Evolutionary conservation across 1,140 invertebrate species (phyloP).

Genomic region (Acromyrmex heyeri): DNA sequence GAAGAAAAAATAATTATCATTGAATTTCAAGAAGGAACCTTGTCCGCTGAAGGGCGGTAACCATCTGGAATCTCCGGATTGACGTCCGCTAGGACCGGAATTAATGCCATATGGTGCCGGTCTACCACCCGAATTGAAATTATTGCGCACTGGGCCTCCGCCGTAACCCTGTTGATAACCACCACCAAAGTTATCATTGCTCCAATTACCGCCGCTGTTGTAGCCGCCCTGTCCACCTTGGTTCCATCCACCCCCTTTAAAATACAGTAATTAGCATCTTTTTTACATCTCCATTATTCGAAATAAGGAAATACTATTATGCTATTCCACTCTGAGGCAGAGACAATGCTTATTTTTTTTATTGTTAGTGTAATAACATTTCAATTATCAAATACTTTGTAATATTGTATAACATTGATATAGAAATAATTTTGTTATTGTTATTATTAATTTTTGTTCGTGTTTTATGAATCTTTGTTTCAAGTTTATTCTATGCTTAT

Average conservation of each 20-base stretch:
- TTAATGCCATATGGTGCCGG: conserved; percentile 89
- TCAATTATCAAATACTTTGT: not conserved
- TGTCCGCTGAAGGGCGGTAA: conserved; percentile 78
- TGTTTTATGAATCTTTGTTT: not conserved
- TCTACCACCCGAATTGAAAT: conserved; percentile 89
- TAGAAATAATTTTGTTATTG: not conserved
- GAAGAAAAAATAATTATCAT: conserved; percentile 1
- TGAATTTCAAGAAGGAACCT: conserved; percentile 75
- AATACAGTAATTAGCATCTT: not conserved
- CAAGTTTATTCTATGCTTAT: not conserved
- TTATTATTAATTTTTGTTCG: not conserved
- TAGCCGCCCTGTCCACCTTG: conserved; percentile 87
- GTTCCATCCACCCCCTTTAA: conserved; percentile 81
- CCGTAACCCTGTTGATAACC: conserved; percentile 92
- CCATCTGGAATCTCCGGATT: conserved; percentile 80
- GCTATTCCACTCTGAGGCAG: not conserved
- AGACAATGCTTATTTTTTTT: not conserved
- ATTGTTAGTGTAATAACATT: not conserved
- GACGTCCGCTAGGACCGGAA: conserved; percentile 80
- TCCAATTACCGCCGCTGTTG: conserved; percentile 87
- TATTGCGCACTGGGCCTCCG: conserved; percentile 89
- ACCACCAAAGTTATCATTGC: conserved; percentile 90
- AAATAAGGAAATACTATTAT: not conserved
- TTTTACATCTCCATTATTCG: not conserved
- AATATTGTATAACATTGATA: not conserved